A percentile compares a stretch with the other conserved stretches of the same genome.
These are phyloP conservation scores for Palloptera scutellata DNA, from an alignment of 2,888 invertebrate genomes.

Conservation along the genomic window DNA sequence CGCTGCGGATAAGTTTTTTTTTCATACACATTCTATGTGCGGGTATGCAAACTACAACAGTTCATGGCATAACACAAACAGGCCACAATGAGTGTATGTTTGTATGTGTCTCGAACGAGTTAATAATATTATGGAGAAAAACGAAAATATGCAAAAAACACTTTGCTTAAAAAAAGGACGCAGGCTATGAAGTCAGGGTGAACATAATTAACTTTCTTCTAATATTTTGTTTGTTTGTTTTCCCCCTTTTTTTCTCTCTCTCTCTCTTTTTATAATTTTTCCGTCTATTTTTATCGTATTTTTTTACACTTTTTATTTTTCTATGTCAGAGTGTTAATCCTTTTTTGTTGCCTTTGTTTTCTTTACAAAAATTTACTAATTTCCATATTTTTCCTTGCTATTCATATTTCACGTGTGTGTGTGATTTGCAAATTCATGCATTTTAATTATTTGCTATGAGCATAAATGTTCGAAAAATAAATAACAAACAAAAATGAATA, in stretches of 20 bases:
- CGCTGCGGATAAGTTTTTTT: background rate
- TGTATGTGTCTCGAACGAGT: too few relatives aligned
- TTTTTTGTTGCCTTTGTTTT: background rate
- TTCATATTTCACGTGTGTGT: background rate
- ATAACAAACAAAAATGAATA: background rate
- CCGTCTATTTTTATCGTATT: background rate
- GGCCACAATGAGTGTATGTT: too few relatives aligned
- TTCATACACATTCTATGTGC: background rate
- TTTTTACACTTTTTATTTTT: background rate
- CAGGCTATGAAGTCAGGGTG: too few relatives aligned
- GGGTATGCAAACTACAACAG: background rate
- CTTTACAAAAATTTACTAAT: slow-evolving; percentile 5
- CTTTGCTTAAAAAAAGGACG: too few relatives aligned
- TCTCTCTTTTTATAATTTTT: background rate
- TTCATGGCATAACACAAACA: too few relatives aligned
- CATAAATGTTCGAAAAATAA: too few relatives aligned
- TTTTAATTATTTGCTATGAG: slow-evolving; percentile 18
- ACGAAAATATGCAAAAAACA: too few relatives aligned
- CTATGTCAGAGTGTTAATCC: background rate
- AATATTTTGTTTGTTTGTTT: background rate
- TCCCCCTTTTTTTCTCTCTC: background rate
- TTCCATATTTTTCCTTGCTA: background rate
- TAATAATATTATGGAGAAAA: too few relatives aligned
- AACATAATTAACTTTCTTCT: too few relatives aligned
- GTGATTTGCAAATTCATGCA: slow-evolving; percentile 26